Conservation (phyloP, 2,797 vertebrate species). For the Adelosebastes latens region DNA sequence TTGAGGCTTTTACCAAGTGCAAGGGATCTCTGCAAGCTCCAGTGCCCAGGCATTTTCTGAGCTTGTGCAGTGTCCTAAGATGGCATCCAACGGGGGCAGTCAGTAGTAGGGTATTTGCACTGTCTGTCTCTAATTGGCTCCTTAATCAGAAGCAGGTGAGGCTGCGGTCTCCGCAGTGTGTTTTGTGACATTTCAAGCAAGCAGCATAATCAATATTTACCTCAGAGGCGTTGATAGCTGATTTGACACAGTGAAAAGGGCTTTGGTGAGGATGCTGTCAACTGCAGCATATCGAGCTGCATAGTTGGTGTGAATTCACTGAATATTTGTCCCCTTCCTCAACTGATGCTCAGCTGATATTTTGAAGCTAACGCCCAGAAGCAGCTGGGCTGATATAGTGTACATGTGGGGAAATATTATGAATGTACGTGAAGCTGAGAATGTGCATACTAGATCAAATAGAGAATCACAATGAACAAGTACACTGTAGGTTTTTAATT, state of each 20-base stretch:
- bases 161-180: conserved; percentile 4
- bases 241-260: conserved; percentile 44
- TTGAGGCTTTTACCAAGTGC: conserved; percentile 82
- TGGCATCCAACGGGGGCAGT: conserved; percentile 62
- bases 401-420: background rate
- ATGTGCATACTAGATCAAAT: background rate
- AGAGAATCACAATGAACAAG: background rate
- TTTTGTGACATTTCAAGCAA: conserved; percentile 47
- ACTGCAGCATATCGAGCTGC: conserved; percentile 17
- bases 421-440: background rate
- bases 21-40: conserved; percentile 75
- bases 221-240: conserved; percentile 28
- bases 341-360: conserved; percentile 24
- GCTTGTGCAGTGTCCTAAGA: conserved; percentile 71
- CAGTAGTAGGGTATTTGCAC: conserved; percentile 51
- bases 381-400: conserved; percentile 12
- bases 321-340: conserved; percentile 29
- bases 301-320: conserved; percentile 14
- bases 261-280: conserved; percentile 42
- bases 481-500: background rate
- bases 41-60: conserved; percentile 71
- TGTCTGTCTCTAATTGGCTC: conserved; percentile 68
- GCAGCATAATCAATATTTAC: conserved; percentile 45
- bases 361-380: conserved; percentile 18
- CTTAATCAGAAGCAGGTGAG: conserved; percentile 69